Evolutionary conservation across 1,140 invertebrate species (phyloP).

Genomic region (Tigriopus japonicus): DNA sequence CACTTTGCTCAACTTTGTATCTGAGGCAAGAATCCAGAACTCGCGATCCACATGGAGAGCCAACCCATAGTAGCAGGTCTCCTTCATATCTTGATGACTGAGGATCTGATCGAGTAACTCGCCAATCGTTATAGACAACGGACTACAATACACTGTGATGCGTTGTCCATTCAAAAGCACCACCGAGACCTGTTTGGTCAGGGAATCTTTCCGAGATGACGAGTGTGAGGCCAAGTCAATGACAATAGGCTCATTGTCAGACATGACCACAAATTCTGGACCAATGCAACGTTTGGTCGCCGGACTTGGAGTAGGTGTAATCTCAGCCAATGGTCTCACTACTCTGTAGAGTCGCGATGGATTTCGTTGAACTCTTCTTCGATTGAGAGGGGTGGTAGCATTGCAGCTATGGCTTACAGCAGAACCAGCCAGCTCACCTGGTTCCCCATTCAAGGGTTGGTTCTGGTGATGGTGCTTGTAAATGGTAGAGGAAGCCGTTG

Average conservation of each 20-base stretch:
- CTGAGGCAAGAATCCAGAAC: neutral
- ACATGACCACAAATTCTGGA: slow-evolving; percentile 7
- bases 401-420: neutral
- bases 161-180: slow-evolving; percentile 4
- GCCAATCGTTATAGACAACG: neutral
- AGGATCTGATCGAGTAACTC: slow-evolving; percentile 1
- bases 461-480: neutral
- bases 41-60: neutral
- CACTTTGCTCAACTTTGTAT: slow-evolving; percentile 6
- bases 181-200: neutral
- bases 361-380: neutral
- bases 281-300: slow-evolving; percentile 1
- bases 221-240: slow-evolving; percentile 3
- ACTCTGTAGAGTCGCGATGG: slow-evolving; percentile 7
- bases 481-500: neutral
- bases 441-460: neutral
- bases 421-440: neutral
- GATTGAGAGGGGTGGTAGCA: neutral
- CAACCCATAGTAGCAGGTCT: neutral
- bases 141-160: neutral
- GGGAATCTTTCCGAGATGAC: neutral
- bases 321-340: slow-evolving; percentile 2
- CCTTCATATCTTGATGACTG: neutral
- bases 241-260: neutral
- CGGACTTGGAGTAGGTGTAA: neutral